Base-by-base conservation (phyloP, 2,888 invertebrate species). In the Biston stratarius region DNA sequence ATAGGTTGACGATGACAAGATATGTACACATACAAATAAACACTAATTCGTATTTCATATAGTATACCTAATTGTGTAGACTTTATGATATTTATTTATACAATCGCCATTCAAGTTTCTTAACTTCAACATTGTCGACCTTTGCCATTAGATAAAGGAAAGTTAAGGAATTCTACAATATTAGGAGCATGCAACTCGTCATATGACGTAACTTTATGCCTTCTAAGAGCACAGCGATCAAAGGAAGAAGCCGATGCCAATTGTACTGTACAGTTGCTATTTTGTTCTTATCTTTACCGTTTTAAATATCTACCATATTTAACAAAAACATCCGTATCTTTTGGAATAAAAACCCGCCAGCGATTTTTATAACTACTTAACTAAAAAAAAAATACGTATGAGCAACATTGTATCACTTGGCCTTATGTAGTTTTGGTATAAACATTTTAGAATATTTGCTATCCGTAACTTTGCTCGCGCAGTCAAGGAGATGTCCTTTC, bases 111-210 rank as follows among this genome's bases (percentile, higher is more conserved):
- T 74, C 70, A 73, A 74, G 74, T 77, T 75, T 71, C 48, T 64
- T 66, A 65, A 67, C 67, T 64, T 66, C 69, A 74, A 73, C 81
- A 79, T 74, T 77, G 63, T 58, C 64, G 84, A 83, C 81, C 83
- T 80, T 61, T 78, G 83, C 73, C 81, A 81, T 73, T 61, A 70
- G 75, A 73, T 75, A 73, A 58, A 38, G 64, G 62, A 58, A 67
- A 72, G 74, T 75, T 79, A 78, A 83, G 81, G 74, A 83, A 83
- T 83, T 78, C 75, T 71, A 77, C 74, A 74, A 70, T 64, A 76
- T 72, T 77, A 69, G 69, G 73, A 76, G 70, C 68, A 80, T 74
- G 80, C 81, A 75, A 79, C 24, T 72, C 73, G 70, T 69, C 70
- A 73, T 61, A 74, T 83, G 79, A 83, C 75, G 77, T 77, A 75